Conservation (phyloP, 1,140 invertebrate species). For the Aethina tumida region DNA sequence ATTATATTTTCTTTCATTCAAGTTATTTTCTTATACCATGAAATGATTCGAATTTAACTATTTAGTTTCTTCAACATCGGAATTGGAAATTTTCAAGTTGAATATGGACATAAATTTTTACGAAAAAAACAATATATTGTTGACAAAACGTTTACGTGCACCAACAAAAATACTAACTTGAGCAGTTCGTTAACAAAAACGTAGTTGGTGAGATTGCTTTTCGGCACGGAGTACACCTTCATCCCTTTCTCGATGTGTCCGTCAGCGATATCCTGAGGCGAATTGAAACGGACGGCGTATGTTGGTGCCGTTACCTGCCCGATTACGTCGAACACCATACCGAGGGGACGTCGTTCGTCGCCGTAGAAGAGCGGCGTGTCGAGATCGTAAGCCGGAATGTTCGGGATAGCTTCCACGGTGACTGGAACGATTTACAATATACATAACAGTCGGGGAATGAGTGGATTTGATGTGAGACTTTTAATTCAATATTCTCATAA, state of each 20-base stretch:
- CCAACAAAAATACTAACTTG: slow-evolving; percentile 25
- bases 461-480: slow-evolving; percentile 1
- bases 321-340: slow-evolving; percentile 83
- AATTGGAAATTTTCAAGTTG: too few species aligned
- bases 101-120: too few species aligned
- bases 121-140: too few species aligned
- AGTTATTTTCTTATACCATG: neutral
- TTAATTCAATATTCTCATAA: neutral
- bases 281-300: slow-evolving; percentile 30
- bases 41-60: neutral
- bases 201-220: slow-evolving; percentile 29
- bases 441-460: slow-evolving; percentile 6
- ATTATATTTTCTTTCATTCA: neutral
- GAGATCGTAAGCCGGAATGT: slow-evolving; percentile 66
- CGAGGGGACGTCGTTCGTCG: slow-evolving; percentile 59
- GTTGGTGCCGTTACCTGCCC: slow-evolving; percentile 47
- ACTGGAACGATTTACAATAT: slow-evolving; percentile 48
- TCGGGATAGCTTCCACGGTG: slow-evolving; percentile 55
- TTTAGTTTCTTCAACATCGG: neutral
- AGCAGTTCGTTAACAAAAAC: slow-evolving; percentile 31
- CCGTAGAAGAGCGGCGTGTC: slow-evolving; percentile 68
- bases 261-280: slow-evolving; percentile 21
- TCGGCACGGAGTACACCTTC: slow-evolving; percentile 30
- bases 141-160: neutral
- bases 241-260: slow-evolving; percentile 22